Conservation (phyloP, 2,113 vertebrate species). For the Elaphurus davidianus region DNA sequence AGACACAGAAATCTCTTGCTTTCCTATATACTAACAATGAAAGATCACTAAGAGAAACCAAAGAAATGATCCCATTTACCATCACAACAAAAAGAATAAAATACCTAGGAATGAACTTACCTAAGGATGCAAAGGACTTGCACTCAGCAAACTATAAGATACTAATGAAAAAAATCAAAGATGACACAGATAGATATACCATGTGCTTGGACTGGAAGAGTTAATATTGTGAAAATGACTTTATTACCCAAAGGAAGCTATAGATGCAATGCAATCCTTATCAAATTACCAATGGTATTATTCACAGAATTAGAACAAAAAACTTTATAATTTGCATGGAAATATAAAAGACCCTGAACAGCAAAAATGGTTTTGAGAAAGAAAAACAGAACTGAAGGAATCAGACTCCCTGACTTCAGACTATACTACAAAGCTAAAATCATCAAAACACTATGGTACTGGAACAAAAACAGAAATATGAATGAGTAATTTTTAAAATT, state of each 20-base stretch:
- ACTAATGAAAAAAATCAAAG: neutral
- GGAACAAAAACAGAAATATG: neutral
- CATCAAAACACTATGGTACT: neutral
- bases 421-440: neutral
- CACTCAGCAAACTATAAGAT: neutral
- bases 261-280: neutral
- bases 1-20: neutral
- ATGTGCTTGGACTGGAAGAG: neutral
- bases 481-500: neutral
- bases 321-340: neutral
- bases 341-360: neutral
- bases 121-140: neutral
- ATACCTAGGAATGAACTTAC: neutral
- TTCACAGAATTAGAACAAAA: neutral
- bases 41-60: neutral
- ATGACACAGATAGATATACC: neutral
- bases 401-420: neutral
- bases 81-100: neutral
- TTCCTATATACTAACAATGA: neutral
- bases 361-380: neutral
- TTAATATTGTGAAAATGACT: neutral
- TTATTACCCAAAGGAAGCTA: neutral
- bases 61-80: neutral
- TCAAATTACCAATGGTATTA: neutral
- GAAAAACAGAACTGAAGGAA: neutral